phyloP scores from a whole-genome alignment of 2,888 invertebrate species.

The Xanthorhoe spadicearia region DNA sequence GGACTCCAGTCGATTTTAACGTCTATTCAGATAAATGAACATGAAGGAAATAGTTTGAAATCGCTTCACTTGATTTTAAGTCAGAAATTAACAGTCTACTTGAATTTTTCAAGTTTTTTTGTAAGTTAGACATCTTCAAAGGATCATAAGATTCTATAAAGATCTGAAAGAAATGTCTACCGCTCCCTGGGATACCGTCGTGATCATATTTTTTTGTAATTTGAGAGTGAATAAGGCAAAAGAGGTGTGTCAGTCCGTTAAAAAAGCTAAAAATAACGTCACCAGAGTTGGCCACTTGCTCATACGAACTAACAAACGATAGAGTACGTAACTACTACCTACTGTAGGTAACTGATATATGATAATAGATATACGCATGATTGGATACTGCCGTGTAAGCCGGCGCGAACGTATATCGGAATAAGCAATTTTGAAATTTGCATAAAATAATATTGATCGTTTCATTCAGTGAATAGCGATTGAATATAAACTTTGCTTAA shows the following conservation, averaged over 20 bases:
- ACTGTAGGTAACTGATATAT: too few relatives aligned
- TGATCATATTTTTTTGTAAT: too few relatives aligned
- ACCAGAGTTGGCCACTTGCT: too few relatives aligned
- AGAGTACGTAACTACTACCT: too few relatives aligned
- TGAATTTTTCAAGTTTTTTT: background rate
- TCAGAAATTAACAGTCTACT: background rate
- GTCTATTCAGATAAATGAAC: background rate
- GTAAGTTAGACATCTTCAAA: background rate
- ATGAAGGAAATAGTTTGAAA: background rate
- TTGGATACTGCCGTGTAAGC: conserved; percentile 1
- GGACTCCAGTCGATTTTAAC: background rate
- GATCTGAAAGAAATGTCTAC: too few relatives aligned
- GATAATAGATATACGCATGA: background rate
- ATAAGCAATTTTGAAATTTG: conserved; percentile 2
- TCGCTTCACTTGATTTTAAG: background rate
- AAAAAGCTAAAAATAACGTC: too few relatives aligned
- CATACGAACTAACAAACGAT: too few relatives aligned
- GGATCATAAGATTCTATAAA: too few relatives aligned
- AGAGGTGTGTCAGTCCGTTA: too few relatives aligned
- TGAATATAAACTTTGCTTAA: conserved; percentile 1
- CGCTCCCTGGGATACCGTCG: too few relatives aligned
- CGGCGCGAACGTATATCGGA: background rate
- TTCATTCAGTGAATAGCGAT: background rate
- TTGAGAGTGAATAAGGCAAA: too few relatives aligned
- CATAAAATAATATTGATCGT: conserved; percentile 6